These are phyloP conservation scores for Theonella swinhoei DNA, from an alignment of 37 sponge, comb jelly and placozoan species.

Conservation along the genomic window DNA sequence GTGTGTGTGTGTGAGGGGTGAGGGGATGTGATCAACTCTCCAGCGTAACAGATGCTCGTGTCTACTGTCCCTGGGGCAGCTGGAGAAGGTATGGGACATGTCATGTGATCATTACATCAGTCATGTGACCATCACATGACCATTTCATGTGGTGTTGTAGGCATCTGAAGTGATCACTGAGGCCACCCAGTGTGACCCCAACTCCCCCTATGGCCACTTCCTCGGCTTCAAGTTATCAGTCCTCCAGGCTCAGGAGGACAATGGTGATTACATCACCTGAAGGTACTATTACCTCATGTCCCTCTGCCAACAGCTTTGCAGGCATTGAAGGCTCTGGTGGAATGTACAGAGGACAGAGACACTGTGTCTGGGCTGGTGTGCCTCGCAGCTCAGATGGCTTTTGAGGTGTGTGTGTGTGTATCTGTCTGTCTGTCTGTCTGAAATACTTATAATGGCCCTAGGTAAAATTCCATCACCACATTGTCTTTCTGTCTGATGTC, in stretches of 20 bases:
- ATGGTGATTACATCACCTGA: conserved; percentile 35
- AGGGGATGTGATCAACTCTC: background rate
- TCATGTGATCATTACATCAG: background rate
- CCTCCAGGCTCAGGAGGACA: conserved; percentile 42
- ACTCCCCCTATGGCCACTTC: conserved; percentile 76
- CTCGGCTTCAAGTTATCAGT: conserved; percentile 78
- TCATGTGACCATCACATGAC: background rate
- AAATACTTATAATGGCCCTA: no score
- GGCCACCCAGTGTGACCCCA: conserved; percentile 41
- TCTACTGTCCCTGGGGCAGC: background rate
- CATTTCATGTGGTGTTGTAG: no score
- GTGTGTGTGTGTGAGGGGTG: background rate
- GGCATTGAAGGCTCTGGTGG: conserved; percentile 29
- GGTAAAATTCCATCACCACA: no score
- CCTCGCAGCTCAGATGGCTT: conserved; percentile 88
- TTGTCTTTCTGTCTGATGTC: background rate
- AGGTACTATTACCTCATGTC: background rate
- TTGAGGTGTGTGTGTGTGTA: conserved; percentile 65
- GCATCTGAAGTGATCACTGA: conserved; percentile 59
- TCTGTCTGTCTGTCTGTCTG: background rate
- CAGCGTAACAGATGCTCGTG: background rate
- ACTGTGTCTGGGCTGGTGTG: conserved; percentile 65
- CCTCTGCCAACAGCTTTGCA: conserved; percentile 26
- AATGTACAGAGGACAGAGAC: conserved; percentile 12
- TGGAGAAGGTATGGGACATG: background rate